Percentiles rank a stretch among this genome's conserved stretches.
Evolutionary conservation across 2,113 vertebrate species (phyloP).

Genomic region (Dendrocopos noguchii): DNA sequence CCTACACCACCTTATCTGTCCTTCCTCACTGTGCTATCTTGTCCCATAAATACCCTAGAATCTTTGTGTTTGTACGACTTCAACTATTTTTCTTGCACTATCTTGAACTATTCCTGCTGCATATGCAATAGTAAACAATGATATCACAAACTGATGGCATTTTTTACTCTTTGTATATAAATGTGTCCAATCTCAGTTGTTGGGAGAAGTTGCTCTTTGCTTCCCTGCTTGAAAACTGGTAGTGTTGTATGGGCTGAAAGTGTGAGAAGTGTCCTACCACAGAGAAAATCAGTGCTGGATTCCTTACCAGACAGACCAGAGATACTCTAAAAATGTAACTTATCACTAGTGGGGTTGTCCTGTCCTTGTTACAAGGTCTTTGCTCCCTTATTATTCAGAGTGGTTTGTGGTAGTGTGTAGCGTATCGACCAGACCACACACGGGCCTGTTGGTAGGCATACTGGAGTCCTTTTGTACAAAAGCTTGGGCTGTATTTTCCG

Average conservation of each 20-base stretch:
- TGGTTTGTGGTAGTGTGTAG: background rate
- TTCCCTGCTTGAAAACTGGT: background rate
- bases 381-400: background rate
- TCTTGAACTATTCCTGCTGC: constrained; percentile 35
- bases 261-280: background rate
- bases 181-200: constrained; percentile 4
- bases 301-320: background rate
- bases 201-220: background rate
- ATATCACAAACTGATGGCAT: background rate
- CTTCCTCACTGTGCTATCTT: constrained; percentile 35
- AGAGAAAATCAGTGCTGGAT: background rate
- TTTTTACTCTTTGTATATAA: constrained; percentile 41
- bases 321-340: background rate
- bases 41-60: constrained; percentile 36
- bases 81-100: constrained; percentile 34
- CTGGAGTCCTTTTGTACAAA: background rate
- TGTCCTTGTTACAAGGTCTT: background rate
- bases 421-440: background rate
- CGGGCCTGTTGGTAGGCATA: background rate
- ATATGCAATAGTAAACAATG: constrained; percentile 45
- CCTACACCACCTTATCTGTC: constrained; percentile 26
- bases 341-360: background rate
- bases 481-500: background rate
- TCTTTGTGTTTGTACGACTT: constrained; percentile 17
- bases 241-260: background rate